These are phyloP conservation scores for Selene dorsalis DNA, from an alignment of 2,797 vertebrate species.

Conservation along the genomic window DNA sequence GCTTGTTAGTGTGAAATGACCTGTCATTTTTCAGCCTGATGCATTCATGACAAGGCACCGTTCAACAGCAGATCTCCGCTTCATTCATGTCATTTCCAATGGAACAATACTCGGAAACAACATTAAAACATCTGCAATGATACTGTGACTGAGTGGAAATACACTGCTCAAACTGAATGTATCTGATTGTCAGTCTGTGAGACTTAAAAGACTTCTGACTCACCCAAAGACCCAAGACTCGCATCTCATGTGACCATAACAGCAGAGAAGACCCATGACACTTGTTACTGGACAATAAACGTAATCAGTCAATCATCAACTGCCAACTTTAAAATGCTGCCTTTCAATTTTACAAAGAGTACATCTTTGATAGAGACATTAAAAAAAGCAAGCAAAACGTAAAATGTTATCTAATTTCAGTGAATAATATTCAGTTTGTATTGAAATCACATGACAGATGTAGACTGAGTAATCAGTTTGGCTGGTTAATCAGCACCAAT, in stretches of 20 bases:
- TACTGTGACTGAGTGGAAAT: not conserved
- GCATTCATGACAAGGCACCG: not conserved
- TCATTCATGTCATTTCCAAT: not conserved
- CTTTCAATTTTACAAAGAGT: not conserved
- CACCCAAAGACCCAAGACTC: constrained; percentile 2
- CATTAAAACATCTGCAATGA: constrained; percentile 2
- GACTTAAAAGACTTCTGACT: constrained; percentile 10
- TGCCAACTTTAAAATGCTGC: constrained; percentile 6
- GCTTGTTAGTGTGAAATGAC: constrained; percentile 18
- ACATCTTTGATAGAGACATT: not conserved
- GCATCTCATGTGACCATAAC: not conserved
- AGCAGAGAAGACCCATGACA: not conserved
- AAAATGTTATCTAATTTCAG: not conserved
- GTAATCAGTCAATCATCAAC: not conserved
- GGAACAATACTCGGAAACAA: not conserved
- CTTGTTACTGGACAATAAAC: constrained; percentile 13
- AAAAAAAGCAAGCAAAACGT: not conserved
- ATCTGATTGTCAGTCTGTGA: not conserved
- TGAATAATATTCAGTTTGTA: not conserved
- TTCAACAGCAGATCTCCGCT: constrained; percentile 7
- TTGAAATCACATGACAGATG: not conserved
- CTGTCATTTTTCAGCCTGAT: constrained; percentile 34
- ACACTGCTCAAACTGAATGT: not conserved
- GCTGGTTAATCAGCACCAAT: no score
- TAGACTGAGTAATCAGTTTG: no score